Base-by-base conservation (phyloP, 2,888 invertebrate genomes). In the Anorthoa munda region DNA sequence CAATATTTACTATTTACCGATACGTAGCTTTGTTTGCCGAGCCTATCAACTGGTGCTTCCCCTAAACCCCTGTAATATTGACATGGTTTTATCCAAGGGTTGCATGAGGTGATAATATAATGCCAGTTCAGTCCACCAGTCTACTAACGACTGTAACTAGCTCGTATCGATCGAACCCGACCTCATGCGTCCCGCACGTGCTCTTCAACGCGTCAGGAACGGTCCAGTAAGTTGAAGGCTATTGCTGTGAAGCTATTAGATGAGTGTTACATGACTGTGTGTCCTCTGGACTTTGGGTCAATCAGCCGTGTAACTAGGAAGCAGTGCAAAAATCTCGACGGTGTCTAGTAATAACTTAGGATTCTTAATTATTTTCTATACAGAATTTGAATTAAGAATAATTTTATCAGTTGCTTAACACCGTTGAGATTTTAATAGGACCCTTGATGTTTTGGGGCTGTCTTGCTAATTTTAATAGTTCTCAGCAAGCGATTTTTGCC, bases 201-300 rank as follows among this genome's bases (percentile, higher is more conserved):
- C 45, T 66, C 59, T 59, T 61, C 71, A 77, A 74, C 79, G 23
- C 45, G 31, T 82, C 77, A 86, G 85, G 87, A 91, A 90, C 91
- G 91, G 92, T 89, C 88, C 75, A 72, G 83, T 92, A 92, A 93
- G 93, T 93, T 92, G 90, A 94, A 93, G 92, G 93, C 75, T 89
- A 81, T 65, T 64, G 70, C 70, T 86, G 18, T 58, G 58, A 46
- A 23, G 53, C 18, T 72, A 48, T 67, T 48, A 58, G 9, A 39
- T 13, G 59, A 15, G 15, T 23, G 18, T 21, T 45, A 66, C 55
- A 15, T 46, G n/a, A 50, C 15, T 61, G 0, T 46, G 13, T 67
- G 55, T 50, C 21, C 13, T 21, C 51, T 45, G 18, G 3, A 50
- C 2, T 26, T 53, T 17, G 21, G 5, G 15, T n/a, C 56, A 31